phyloP scores from a whole-genome alignment of 2,113 vertebrate genomes.

The Sceloporus tristichus region DNA sequence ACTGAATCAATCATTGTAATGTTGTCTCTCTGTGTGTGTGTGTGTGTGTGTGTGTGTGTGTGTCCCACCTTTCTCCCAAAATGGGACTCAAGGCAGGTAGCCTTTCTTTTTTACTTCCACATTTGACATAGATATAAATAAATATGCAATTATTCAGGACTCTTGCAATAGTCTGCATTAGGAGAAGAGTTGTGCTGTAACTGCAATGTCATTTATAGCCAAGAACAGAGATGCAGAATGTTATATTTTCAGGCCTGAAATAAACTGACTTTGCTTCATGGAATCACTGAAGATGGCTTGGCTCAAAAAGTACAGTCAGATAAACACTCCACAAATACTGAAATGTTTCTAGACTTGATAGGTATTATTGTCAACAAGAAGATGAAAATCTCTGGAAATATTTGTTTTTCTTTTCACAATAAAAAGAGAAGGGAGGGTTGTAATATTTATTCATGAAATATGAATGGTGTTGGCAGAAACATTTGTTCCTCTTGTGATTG shows the following conservation, averaged over 20 bases:
- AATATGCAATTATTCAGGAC: background rate
- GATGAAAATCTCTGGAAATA: background rate
- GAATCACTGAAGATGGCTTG: background rate
- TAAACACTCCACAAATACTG: background rate
- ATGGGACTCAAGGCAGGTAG: too few species aligned
- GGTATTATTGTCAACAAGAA: constrained; percentile 9
- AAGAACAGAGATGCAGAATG: background rate
- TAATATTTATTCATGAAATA: constrained; percentile 35
- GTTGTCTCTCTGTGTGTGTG: too few species aligned
- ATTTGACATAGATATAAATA: too few species aligned
- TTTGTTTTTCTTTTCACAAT: background rate
- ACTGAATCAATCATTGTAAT: too few species aligned
- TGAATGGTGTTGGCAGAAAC: constrained; percentile 20
- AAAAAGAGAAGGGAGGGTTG: background rate
- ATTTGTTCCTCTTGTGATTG: too few species aligned
- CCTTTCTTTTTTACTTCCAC: too few species aligned
- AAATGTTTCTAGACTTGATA: background rate
- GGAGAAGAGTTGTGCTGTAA: background rate
- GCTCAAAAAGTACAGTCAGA: background rate
- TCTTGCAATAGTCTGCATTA: background rate
- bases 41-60: too few species aligned
- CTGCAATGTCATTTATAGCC: background rate
- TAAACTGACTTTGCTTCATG: background rate
- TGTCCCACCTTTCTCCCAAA: too few species aligned
- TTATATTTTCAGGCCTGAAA: background rate